phyloP scores from a whole-genome alignment of 2,797 vertebrate genomes.

The Thamnophis elegans region DNA sequence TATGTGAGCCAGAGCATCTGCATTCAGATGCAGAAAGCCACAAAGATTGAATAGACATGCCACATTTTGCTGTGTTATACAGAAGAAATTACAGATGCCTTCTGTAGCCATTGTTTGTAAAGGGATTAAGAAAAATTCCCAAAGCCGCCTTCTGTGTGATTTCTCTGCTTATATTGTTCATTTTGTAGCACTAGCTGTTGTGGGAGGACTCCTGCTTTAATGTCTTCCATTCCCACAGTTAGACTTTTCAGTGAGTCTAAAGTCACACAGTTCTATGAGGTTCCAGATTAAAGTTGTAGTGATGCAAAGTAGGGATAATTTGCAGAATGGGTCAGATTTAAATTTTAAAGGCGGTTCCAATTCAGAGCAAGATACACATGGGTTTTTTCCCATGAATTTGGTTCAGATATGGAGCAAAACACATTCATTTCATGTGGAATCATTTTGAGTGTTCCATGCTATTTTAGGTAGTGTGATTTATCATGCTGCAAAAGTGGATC shows the following conservation, averaged over 20 bases:
- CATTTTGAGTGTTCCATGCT: not conserved
- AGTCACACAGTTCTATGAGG: not conserved
- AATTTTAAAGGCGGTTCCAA: not conserved
- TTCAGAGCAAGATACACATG: not conserved
- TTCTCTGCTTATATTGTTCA: not conserved
- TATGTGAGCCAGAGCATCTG: not conserved
- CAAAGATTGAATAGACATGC: not conserved
- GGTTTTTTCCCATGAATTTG: not conserved
- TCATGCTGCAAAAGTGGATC: not conserved
- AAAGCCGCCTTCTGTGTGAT: not conserved
- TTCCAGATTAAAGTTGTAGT: not conserved
- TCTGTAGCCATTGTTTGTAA: not conserved
- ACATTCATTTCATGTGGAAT: not conserved
- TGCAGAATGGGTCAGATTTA: not conserved
- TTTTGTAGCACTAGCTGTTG: not conserved
- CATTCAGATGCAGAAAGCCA: not conserved
- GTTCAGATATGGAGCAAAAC: not conserved
- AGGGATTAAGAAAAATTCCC: not conserved
- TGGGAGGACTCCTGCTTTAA: not conserved
- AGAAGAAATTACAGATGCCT: not conserved
- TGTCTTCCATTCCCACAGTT: not conserved
- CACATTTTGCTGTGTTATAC: not conserved
- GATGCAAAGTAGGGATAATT: not conserved
- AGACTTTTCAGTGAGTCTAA: not conserved
- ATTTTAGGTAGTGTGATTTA: not conserved